A percentile compares a stretch with the other conserved stretches of the same genome.
phyloP scores from a whole-genome alignment of 2,113 vertebrate species.

The Rhinolophus sinicus region DNA sequence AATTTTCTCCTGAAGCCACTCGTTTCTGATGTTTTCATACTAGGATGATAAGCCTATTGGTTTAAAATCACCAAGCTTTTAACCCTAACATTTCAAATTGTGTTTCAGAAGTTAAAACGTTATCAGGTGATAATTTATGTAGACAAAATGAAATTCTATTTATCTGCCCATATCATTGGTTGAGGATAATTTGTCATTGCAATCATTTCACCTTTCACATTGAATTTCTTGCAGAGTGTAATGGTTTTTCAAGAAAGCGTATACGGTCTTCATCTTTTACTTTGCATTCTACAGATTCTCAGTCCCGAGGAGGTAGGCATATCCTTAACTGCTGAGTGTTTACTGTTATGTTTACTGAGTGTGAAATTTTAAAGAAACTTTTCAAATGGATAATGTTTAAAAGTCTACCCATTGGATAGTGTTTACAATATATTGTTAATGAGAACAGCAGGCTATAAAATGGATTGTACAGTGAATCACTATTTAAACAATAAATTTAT shows the following conservation, averaged over 20 bases:
- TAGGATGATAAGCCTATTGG: not conserved
- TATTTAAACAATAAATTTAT: not conserved
- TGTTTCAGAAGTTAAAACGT: not conserved
- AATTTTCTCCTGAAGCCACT: not conserved
- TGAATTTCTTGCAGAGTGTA: constrained; percentile 79
- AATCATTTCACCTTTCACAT: not conserved
- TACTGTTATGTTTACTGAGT: not conserved
- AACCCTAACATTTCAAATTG: not conserved
- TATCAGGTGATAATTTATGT: not conserved
- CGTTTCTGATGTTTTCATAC: not conserved
- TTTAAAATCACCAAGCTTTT: not conserved
- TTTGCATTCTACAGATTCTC: constrained; percentile 72
- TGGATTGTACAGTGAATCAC: not conserved
- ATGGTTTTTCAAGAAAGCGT: constrained; percentile 83
- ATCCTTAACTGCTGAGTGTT: not conserved
- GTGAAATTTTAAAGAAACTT: constrained; percentile 14
- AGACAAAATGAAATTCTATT: not conserved
- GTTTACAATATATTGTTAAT: not conserved
- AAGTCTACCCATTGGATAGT: not conserved
- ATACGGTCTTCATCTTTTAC: constrained; percentile 85
- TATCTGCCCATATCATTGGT: not conserved
- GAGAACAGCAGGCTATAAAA: constrained; percentile 20
- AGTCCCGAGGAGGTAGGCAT: constrained; percentile 78
- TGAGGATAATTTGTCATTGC: not conserved
- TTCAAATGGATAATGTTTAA: not conserved